A percentile compares a stretch with the other conserved stretches of the same genome.
Conservation (phyloP, 2,113 vertebrate species). For the Bubalus kerabau region DNA sequence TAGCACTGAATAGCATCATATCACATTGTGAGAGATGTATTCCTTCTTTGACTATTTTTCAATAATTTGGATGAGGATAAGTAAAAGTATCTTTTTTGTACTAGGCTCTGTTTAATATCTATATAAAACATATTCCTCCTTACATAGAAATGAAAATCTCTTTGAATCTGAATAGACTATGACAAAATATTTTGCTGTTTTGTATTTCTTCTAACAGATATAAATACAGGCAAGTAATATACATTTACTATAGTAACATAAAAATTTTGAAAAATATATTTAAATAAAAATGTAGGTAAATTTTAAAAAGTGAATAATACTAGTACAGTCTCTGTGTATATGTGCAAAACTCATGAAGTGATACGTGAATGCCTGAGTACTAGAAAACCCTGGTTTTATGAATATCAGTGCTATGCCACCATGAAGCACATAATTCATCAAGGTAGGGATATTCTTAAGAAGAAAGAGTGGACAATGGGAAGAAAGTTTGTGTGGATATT, state of each 20-base stretch:
- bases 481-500: not conserved
- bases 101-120: not conserved
- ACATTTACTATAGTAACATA: not conserved
- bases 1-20: not conserved
- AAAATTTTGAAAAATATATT: not conserved
- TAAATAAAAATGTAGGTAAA: not conserved
- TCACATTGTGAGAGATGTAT: not conserved
- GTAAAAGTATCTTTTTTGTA: not conserved
- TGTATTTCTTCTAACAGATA: not conserved
- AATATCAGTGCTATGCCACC: not conserved
- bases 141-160: not conserved
- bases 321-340: not conserved
- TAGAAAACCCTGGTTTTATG: not conserved
- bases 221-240: not conserved
- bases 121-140: not conserved
- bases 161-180: not conserved
- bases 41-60: not conserved
- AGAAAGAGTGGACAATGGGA: not conserved
- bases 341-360: not conserved
- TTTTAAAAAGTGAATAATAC: not conserved
- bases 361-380: not conserved
- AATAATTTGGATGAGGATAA: not conserved
- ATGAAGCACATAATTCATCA: not conserved
- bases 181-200: not conserved
- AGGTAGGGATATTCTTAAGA: not conserved